A percentile compares a stretch with the other conserved stretches of the same genome.
Evolutionary conservation across 2,888 invertebrate genomes (phyloP).

Genomic region (Ichneumoninae sp.): DNA sequence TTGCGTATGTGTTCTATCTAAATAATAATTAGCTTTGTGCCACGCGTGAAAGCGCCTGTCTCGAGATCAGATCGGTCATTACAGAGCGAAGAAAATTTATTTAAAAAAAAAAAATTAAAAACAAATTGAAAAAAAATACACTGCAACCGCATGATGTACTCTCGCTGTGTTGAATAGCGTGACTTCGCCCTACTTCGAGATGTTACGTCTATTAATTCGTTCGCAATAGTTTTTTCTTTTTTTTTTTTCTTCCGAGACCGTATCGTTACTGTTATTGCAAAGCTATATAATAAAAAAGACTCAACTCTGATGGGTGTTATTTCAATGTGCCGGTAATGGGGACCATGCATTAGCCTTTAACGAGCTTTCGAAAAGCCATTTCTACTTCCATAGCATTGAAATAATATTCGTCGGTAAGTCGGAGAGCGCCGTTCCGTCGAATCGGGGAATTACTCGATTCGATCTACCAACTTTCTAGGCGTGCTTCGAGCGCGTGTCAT

Average conservation of each 20-base stretch:
- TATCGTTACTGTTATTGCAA: background rate
- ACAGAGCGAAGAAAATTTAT: slow-evolving; percentile 67
- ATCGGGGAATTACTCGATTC: too few species aligned
- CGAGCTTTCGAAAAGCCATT: slow-evolving; percentile 1
- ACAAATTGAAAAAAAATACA: slow-evolving; percentile 38
- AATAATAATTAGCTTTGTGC: slow-evolving; percentile 76
- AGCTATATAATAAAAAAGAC: background rate
- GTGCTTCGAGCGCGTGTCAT: too few species aligned
- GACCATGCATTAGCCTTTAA: background rate
- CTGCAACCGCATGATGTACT: slow-evolving; percentile 35
- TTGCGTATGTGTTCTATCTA: slow-evolving; percentile 56
- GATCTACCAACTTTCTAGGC: too few species aligned
- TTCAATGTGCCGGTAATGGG: slow-evolving; percentile 3
- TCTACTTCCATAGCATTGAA: background rate
- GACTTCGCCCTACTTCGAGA: slow-evolving; percentile 16
- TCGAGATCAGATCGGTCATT: slow-evolving; percentile 74
- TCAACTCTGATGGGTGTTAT: background rate
- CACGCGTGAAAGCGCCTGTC: slow-evolving; percentile 75
- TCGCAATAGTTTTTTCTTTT: background rate
- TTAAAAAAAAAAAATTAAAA: slow-evolving; percentile 46
- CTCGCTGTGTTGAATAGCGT: slow-evolving; percentile 20
- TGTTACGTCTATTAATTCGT: slow-evolving; percentile 18
- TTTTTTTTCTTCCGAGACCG: background rate
- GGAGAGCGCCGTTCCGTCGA: background rate
- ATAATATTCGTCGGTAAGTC: background rate